A percentile compares a stretch with the other conserved stretches of the same genome.
Evolutionary conservation across 1,140 invertebrate species (phyloP).

Genomic region (Scylla paramamosain): DNA sequence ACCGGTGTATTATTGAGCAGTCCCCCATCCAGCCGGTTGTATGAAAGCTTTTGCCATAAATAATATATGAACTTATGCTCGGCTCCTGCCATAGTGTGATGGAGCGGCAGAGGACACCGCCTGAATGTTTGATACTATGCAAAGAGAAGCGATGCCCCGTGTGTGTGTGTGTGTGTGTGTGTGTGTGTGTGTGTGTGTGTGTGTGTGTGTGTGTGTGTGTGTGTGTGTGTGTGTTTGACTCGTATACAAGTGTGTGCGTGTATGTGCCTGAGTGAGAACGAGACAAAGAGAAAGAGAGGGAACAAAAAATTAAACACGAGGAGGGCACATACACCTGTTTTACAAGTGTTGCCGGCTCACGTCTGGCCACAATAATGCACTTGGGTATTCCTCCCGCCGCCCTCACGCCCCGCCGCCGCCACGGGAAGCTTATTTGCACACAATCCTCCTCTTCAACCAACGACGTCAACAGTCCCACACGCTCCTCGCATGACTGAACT

Average conservation of each 20-base stretch:
- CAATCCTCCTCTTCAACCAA: background rate
- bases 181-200: no score
- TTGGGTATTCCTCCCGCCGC: background rate
- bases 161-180: no score
- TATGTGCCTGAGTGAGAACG: background rate
- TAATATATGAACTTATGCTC: background rate
- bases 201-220: no score
- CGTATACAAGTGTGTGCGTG: no score
- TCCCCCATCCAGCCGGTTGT: background rate
- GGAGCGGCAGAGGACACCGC: background rate
- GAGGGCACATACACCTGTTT: background rate
- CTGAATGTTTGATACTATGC: background rate
- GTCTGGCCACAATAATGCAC: background rate
- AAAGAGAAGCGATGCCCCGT: background rate
- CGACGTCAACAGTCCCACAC: background rate
- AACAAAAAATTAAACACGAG: background rate
- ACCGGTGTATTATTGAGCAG: background rate
- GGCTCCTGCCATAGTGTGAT: background rate
- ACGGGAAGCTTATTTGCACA: background rate
- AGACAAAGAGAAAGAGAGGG: background rate
- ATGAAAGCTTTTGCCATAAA: background rate
- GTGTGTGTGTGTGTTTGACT: no score
- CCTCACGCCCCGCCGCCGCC: background rate
- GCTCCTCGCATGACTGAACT: background rate
- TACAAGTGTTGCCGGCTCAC: constrained; percentile 15